A percentile compares a stretch with the other conserved stretches of the same genome.
phyloP scores from a whole-genome alignment of 1,140 invertebrate genomes.

The Drosophila guanche region DNA sequence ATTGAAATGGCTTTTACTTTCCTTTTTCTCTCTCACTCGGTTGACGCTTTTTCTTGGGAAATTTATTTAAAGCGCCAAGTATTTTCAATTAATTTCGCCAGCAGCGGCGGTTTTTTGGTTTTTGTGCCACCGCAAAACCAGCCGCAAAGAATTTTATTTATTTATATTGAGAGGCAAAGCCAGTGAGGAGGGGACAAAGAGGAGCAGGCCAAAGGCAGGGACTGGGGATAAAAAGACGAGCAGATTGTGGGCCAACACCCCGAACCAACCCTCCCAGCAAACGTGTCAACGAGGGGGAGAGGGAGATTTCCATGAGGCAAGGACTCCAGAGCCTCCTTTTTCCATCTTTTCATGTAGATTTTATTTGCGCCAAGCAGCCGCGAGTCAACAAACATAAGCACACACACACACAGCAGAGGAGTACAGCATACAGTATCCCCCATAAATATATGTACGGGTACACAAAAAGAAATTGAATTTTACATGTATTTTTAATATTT shows the following conservation, averaged over 20 bases:
- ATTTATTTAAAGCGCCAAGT: conserved; percentile 57
- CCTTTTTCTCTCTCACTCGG: background rate
- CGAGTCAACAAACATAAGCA: conserved; percentile 70
- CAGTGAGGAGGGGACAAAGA: background rate
- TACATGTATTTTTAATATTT: conserved; percentile 79
- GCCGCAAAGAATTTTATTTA: conserved; percentile 78
- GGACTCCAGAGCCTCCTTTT: conserved; percentile 23
- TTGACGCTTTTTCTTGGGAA: conserved; percentile 20
- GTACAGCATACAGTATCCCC: background rate
- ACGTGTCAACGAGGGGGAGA: conserved; percentile 63
- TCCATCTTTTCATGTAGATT: conserved; percentile 71
- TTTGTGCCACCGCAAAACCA: conserved; percentile 49
- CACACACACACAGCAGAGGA: conserved; percentile 17
- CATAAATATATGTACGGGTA: conserved; percentile 9
- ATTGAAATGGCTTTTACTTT: conserved; percentile 70
- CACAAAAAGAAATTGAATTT: conserved; percentile 77
- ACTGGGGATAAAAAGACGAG: background rate
- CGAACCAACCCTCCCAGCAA: conserved; percentile 26
- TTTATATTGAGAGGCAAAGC: conserved; percentile 59
- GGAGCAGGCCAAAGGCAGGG: conserved; percentile 6
- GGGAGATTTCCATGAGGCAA: conserved; percentile 12
- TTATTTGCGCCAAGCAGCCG: conserved; percentile 76
- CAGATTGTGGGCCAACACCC: too few relatives aligned
- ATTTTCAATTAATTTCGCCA: conserved; percentile 74
- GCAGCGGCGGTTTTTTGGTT: conserved; percentile 24